A percentile compares a stretch with the other conserved stretches of the same genome.
phyloP scores from a whole-genome alignment of 2,888 invertebrate genomes.

The Trissolcus japonicus region DNA sequence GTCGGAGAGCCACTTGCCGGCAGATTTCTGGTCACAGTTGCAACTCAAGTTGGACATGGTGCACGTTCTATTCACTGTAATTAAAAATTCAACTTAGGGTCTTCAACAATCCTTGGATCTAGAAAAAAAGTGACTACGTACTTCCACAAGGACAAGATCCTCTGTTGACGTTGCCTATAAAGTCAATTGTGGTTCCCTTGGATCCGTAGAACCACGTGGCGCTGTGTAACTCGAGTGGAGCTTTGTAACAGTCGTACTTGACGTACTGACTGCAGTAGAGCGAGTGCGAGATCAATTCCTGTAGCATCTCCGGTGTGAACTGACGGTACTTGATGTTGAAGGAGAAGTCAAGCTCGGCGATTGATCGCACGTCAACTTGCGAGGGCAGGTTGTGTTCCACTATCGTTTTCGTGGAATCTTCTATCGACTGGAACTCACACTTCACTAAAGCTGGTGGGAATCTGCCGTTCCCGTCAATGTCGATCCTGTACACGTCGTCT shows the following conservation, averaged over 20 bases:
- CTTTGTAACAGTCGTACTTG: constrained; percentile 93
- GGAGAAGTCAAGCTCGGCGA: constrained; percentile 87
- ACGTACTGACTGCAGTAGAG: constrained; percentile 92
- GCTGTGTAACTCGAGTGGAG: constrained; percentile 90
- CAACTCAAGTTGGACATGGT: constrained; percentile 89
- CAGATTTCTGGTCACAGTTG: constrained; percentile 90
- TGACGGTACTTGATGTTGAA: constrained; percentile 92
- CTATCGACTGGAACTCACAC: constrained; percentile 92
- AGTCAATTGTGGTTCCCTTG: constrained; percentile 86
- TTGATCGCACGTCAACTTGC: constrained; percentile 91
- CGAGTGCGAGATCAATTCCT: constrained; percentile 92
- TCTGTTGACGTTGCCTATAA: constrained; percentile 86
- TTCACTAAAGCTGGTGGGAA: constrained; percentile 94
- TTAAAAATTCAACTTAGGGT: constrained; percentile 5
- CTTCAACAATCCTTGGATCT: neutral
- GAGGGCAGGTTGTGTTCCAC: constrained; percentile 94
- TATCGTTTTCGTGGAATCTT: constrained; percentile 89
- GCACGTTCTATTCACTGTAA: constrained; percentile 86
- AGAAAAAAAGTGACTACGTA: constrained; percentile 61
- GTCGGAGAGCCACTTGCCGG: constrained; percentile 92
- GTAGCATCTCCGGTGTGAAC: constrained; percentile 93
- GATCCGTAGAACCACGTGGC: constrained; percentile 94
- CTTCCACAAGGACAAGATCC: constrained; percentile 79
- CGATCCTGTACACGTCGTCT: constrained; percentile 93
- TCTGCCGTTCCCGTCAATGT: constrained; percentile 94